phyloP scores from a whole-genome alignment of 2,888 invertebrate genomes.

The Drosophila paranaensis region DNA sequence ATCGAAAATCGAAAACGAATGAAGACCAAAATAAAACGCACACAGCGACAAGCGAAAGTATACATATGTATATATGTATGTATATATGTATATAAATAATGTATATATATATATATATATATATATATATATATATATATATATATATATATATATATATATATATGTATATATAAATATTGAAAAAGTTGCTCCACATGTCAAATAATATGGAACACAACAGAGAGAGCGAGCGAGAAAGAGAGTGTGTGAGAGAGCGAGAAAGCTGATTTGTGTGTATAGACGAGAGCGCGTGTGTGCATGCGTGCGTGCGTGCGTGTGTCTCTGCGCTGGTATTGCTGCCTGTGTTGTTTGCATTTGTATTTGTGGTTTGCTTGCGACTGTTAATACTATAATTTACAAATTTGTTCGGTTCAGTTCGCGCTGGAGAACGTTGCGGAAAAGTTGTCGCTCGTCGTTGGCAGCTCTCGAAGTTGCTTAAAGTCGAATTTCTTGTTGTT shows the following conservation, averaged over 20 bases:
- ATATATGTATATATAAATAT: conserved; percentile 23
- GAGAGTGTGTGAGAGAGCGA: conserved; percentile 2
- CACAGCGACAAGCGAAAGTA: conserved; percentile 38
- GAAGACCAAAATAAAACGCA: conserved; percentile 63
- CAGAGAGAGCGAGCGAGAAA: not conserved
- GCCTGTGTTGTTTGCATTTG: conserved; percentile 14
- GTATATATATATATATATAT: conserved; percentile 23
- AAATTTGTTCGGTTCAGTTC: conserved; percentile 75
- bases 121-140: conserved; percentile 23
- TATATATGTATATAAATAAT: not conserved
- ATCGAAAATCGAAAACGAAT: conserved; percentile 15
- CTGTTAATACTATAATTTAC: conserved; percentile 74
- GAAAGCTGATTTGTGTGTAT: conserved; percentile 1
- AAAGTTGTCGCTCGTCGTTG: conserved; percentile 67
- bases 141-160: conserved; percentile 22
- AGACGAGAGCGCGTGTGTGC: conserved; percentile 9
- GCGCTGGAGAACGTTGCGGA: conserved; percentile 74
- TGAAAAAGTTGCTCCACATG: conserved; percentile 10
- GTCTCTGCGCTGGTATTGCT: not conserved
- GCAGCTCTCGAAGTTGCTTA: conserved; percentile 32
- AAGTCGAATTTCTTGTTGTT: not conserved
- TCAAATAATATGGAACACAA: conserved; percentile 33
- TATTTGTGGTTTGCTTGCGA: conserved; percentile 32
- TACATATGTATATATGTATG: not conserved
- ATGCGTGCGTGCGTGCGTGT: conserved; percentile 5